phyloP scores from a whole-genome alignment of 2,797 vertebrate species.

The Cygnus olor region DNA sequence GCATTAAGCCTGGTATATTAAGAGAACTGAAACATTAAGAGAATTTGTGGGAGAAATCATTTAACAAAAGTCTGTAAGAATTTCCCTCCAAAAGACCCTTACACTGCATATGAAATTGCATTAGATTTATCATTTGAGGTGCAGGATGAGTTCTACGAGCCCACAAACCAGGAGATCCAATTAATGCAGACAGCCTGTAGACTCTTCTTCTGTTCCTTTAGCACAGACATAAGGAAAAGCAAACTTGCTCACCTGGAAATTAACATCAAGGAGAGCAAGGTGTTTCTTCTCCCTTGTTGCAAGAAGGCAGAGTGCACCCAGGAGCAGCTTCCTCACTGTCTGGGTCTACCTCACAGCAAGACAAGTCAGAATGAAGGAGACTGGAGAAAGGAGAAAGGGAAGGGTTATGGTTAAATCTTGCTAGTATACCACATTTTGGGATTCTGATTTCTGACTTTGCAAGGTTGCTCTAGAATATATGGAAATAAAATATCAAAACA shows the following conservation, averaged over 20 bases:
- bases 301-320: fast-evolving
- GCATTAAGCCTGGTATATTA: background rate
- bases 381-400: background rate
- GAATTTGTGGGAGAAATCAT: background rate
- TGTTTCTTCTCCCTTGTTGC: background rate
- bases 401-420: background rate
- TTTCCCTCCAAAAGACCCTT: background rate
- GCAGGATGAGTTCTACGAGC: background rate
- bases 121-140: background rate
- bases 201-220: background rate
- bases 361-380: background rate
- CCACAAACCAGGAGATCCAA: background rate
- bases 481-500: background rate
- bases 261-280: background rate
- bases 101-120: background rate
- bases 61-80: background rate
- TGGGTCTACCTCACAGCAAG: background rate
- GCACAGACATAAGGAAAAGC: background rate
- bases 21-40: background rate
- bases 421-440: background rate
- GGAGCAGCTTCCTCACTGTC: background rate
- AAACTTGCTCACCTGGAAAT: background rate
- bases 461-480: background rate
- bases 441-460: background rate
- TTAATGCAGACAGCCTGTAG: background rate